These are phyloP conservation scores for Neomonachus schauinslandi DNA, from an alignment of 2,113 vertebrate genomes.

Conservation along the genomic window DNA sequence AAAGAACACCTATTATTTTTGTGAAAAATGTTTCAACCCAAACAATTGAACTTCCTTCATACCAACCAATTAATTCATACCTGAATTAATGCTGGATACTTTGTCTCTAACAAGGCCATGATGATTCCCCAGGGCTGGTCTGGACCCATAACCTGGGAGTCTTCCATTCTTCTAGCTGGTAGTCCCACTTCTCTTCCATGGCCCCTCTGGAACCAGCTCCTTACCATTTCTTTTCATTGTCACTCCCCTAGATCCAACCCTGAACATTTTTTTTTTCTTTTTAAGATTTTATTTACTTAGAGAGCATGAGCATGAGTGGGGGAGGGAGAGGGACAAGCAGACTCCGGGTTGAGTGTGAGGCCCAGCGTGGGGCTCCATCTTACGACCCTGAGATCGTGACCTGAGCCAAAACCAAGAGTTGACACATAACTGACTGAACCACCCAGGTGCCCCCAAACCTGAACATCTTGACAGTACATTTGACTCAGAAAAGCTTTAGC, in stretches of 20 bases:
- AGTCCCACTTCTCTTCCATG: neutral
- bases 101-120: fast-evolving
- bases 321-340: too few species aligned
- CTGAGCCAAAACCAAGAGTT: too few species aligned
- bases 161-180: neutral
- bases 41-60: neutral
- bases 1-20: neutral
- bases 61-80: neutral
- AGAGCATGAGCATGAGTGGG: too few species aligned
- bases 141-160: neutral
- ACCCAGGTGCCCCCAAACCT: too few species aligned
- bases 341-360: too few species aligned
- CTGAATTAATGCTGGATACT: neutral
- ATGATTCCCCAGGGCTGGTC: neutral
- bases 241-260: neutral
- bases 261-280: too few species aligned
- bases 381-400: too few species aligned
- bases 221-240: neutral
- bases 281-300: too few species aligned
- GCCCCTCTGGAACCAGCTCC: neutral
- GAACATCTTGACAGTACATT: neutral
- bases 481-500: neutral
- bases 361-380: too few species aligned
- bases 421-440: too few species aligned
- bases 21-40: neutral